These are phyloP conservation scores for Peromyscus leucopus DNA, from an alignment of 2,113 vertebrate genomes.

Conservation along the genomic window DNA sequence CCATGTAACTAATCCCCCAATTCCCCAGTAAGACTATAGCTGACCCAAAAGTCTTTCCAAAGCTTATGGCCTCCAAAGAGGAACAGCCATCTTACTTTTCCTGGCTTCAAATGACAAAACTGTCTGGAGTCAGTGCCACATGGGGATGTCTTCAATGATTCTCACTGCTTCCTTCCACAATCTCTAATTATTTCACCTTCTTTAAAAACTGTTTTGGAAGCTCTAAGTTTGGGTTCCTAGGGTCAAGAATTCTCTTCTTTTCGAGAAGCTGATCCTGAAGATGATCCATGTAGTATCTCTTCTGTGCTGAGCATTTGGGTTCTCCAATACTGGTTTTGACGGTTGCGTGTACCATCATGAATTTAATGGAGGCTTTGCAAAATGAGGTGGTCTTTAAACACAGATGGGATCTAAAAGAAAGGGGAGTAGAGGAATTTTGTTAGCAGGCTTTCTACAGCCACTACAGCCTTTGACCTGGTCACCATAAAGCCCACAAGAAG, in stretches of 20 bases:
- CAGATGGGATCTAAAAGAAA: not conserved
- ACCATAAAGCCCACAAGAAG: not conserved
- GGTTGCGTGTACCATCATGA: not conserved
- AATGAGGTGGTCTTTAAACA: not conserved
- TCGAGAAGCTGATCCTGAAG: not conserved
- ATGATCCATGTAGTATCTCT: not conserved
- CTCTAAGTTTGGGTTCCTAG: not conserved
- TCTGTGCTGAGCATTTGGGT: not conserved
- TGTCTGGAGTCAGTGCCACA: not conserved
- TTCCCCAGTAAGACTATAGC: not conserved
- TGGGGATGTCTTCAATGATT: no score
- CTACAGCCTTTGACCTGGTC: accelerated
- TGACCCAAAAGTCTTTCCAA: not conserved
- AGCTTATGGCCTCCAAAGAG: not conserved
- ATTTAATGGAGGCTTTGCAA: not conserved
- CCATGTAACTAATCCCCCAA: not conserved
- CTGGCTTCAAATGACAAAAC: not conserved
- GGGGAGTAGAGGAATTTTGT: not conserved
- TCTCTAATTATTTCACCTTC: not conserved
- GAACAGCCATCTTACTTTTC: not conserved
- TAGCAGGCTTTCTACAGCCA: not conserved
- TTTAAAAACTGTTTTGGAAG: not conserved
- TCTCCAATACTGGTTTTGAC: conserved; percentile 9
- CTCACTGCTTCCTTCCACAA: not conserved
- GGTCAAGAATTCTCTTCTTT: not conserved